Evolutionary conservation across 2,113 vertebrate species (phyloP).

Genomic region (Bagarius yarrelli): DNA sequence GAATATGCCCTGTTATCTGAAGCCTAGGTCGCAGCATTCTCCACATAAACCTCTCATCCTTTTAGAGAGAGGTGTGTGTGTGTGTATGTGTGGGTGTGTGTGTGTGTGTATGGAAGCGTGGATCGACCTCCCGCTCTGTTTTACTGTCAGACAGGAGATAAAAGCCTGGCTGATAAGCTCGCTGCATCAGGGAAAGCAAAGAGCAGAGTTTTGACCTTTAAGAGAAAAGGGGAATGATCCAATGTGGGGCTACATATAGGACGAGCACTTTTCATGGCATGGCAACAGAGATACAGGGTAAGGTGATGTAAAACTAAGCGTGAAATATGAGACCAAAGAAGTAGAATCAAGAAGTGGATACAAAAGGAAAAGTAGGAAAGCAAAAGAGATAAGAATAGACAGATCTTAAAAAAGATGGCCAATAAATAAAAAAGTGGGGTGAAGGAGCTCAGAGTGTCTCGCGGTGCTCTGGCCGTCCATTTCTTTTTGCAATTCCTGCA

Average conservation of each 20-base stretch:
- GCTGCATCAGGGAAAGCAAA: neutral
- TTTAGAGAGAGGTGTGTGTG: neutral
- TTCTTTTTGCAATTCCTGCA: slow-evolving; percentile 17
- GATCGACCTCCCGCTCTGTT: slow-evolving; percentile 41
- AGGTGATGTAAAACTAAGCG: slow-evolving; percentile 8
- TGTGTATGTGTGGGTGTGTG: too few species aligned
- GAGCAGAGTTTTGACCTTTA: slow-evolving; percentile 53
- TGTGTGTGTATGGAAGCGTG: slow-evolving; percentile 34
- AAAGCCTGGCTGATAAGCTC: slow-evolving; percentile 46
- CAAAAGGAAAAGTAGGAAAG: neutral
- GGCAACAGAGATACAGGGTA: neutral
- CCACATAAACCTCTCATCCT: slow-evolving; percentile 39
- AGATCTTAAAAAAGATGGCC: neutral
- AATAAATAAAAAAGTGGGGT: neutral
- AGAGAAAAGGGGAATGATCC: slow-evolving; percentile 47
- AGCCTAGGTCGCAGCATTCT: slow-evolving; percentile 3
- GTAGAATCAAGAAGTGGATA: slow-evolving; percentile 16
- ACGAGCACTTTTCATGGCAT: slow-evolving; percentile 42
- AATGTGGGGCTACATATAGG: slow-evolving; percentile 41
- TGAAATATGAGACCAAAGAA: slow-evolving; percentile 10
- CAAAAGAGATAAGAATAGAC: slow-evolving; percentile 9
- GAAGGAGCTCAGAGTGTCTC: neutral
- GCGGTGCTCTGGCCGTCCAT: neutral
- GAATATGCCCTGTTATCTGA: slow-evolving; percentile 42
- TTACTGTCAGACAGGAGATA: slow-evolving; percentile 52